A percentile compares a stretch with the other conserved stretches of the same genome.
phyloP scores from a whole-genome alignment of 2,113 vertebrate genomes.

The Dromas ardeola region DNA sequence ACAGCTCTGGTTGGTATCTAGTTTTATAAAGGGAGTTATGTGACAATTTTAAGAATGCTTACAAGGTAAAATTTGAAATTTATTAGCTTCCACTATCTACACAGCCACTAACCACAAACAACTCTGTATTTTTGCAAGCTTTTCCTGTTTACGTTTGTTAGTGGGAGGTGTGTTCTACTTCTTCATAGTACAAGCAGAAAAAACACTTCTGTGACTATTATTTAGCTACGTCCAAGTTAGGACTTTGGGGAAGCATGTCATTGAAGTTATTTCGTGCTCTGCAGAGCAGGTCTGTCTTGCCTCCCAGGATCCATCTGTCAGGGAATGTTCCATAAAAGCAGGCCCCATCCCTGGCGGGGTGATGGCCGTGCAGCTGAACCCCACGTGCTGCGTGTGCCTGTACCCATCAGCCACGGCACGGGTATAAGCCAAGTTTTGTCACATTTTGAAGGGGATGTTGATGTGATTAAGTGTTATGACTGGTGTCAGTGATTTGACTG shows the following conservation, averaged over 20 bases:
- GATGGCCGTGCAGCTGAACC: fast-evolving
- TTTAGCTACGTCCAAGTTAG: no score
- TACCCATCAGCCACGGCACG: neutral
- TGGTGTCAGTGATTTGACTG: neutral
- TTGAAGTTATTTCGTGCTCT: neutral
- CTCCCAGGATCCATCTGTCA: neutral
- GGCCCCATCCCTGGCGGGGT: neutral
- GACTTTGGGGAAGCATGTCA: neutral
- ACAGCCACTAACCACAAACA: neutral
- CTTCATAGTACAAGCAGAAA: neutral
- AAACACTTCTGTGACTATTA: neutral
- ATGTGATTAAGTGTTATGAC: neutral
- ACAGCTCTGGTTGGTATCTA: neutral
- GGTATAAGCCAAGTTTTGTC: neutral
- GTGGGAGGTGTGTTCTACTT: neutral
- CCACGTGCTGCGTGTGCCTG: neutral
- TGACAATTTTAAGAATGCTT: neutral
- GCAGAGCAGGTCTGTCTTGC: neutral
- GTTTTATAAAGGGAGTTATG: neutral
- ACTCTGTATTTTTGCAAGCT: neutral
- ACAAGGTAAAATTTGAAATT: neutral
- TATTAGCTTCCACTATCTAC: neutral
- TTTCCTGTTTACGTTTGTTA: neutral
- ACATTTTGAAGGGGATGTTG: neutral
- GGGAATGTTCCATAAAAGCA: neutral